A percentile compares a stretch with the other conserved stretches of the same genome.
These are phyloP conservation scores for Parasteatoda tepidariorum DNA, from an alignment of 1,140 invertebrate species.

Conservation along the genomic window DNA sequence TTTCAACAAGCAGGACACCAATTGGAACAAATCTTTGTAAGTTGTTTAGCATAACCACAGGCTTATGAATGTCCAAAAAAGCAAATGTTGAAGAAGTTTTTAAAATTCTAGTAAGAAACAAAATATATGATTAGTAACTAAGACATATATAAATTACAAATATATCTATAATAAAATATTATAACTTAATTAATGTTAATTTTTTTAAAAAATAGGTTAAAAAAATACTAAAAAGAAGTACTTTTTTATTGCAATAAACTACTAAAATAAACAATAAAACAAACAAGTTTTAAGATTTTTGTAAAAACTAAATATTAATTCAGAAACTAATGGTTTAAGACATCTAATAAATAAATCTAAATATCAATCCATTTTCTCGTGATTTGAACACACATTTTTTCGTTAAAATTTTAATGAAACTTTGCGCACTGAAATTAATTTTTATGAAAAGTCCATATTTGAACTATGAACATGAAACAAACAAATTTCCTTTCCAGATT, in stretches of 20 bases:
- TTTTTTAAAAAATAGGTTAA: too few relatives aligned
- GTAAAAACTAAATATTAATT: too few relatives aligned
- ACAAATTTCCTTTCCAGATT: too few relatives aligned
- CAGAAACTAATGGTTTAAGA: too few relatives aligned
- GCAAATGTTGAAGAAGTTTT: conserved; percentile 7
- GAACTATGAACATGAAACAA: too few relatives aligned
- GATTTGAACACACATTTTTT: too few relatives aligned
- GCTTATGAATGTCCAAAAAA: conserved; percentile 15
- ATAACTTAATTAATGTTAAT: neutral
- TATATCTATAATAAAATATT: neutral
- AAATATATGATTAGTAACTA: too few relatives aligned
- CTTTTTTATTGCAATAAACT: neutral
- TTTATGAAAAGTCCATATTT: too few relatives aligned
- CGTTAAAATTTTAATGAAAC: too few relatives aligned
- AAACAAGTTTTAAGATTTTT: neutral
- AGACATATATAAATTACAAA: neutral
- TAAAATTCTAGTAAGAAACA: conserved; percentile 26
- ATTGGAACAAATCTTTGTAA: conserved; percentile 26
- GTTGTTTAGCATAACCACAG: neutral
- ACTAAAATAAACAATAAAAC: neutral
- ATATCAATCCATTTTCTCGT: too few relatives aligned
- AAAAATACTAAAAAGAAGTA: neutral
- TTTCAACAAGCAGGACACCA: neutral
- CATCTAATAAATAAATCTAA: too few relatives aligned
- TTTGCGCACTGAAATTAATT: too few relatives aligned